Conservation (phyloP, 1,140 invertebrate genomes). For the Drosophila tropicalis region DNA sequence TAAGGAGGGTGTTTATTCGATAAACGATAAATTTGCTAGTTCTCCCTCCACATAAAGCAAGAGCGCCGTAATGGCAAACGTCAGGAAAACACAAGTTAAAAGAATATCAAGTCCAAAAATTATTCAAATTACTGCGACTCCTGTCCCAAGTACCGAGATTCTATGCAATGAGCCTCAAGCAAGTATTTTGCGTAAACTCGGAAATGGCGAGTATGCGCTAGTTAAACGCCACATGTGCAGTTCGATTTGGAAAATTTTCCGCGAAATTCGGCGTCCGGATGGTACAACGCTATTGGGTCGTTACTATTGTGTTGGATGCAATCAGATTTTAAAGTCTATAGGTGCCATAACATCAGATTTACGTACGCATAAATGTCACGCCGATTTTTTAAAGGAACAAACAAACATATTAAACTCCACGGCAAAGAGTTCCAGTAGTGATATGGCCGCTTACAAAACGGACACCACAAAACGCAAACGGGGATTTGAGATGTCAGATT, state of each 20-base stretch:
- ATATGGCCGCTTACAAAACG: no score
- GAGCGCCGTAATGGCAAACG: neutral
- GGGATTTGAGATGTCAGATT: neutral
- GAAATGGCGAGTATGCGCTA: conserved; percentile 46
- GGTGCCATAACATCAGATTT: conserved; percentile 14
- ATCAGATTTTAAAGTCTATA: conserved; percentile 11
- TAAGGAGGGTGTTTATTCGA: neutral
- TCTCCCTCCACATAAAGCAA: neutral
- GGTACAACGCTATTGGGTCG: conserved; percentile 47
- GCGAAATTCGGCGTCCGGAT: conserved; percentile 53
- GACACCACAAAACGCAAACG: neutral
- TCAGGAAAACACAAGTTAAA: neutral
- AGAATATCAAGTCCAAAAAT: conserved; percentile 9
- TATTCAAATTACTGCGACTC: neutral
- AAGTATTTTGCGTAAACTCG: conserved; percentile 50
- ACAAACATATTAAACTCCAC: neutral
- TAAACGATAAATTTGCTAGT: neutral
- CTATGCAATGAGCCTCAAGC: conserved; percentile 12
- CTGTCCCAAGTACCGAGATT: no score
- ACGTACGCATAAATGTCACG: conserved; percentile 39
- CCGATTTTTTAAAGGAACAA: neutral
- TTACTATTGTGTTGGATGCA: conserved; percentile 47
- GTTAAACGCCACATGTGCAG: conserved; percentile 45
- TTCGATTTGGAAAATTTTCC: conserved; percentile 57
- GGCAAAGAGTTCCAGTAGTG: neutral